Evolutionary conservation across 2,888 invertebrate genomes (phyloP).

Genomic region (Ornithoptera alexandrae): DNA sequence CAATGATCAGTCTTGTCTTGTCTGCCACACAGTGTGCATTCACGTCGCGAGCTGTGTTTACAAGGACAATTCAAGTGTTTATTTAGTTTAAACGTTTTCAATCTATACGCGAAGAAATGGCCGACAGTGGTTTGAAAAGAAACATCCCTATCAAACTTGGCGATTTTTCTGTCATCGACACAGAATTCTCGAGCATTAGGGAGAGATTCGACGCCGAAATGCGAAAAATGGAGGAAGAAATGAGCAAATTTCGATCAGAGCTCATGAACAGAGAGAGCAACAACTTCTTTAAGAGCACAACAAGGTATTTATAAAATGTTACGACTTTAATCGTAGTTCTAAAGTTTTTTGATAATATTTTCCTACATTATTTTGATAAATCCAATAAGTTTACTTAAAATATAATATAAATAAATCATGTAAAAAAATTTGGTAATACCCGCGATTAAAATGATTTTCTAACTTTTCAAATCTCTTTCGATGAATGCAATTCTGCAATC

Average conservation of each 20-base stretch:
- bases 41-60: slow-evolving; percentile 72
- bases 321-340: background rate
- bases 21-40: slow-evolving; percentile 68
- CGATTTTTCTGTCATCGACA: slow-evolving; percentile 97
- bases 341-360: background rate
- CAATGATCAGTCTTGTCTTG: slow-evolving; percentile 78
- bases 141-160: slow-evolving; percentile 96
- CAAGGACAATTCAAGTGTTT: slow-evolving; percentile 71
- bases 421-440: background rate
- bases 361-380: background rate
- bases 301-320: slow-evolving; percentile 83
- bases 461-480: slow-evolving; percentile 28
- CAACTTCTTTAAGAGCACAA: slow-evolving; percentile 93
- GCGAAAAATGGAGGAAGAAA: slow-evolving; percentile 99
- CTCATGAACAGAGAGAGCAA: slow-evolving; percentile 95
- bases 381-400: background rate
- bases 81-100: slow-evolving; percentile 68
- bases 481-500: slow-evolving; percentile 40
- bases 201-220: slow-evolving; percentile 98
- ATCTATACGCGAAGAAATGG: slow-evolving; percentile 81
- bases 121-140: slow-evolving; percentile 90
- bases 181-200: slow-evolving; percentile 97
- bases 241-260: slow-evolving; percentile 96
- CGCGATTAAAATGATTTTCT: background rate
- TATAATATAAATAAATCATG: background rate